Evolutionary conservation across 2,797 vertebrate genomes (phyloP), one percentile per base, ranked within the genome.

Genomic region (Labroides dimidiatus): DNA sequence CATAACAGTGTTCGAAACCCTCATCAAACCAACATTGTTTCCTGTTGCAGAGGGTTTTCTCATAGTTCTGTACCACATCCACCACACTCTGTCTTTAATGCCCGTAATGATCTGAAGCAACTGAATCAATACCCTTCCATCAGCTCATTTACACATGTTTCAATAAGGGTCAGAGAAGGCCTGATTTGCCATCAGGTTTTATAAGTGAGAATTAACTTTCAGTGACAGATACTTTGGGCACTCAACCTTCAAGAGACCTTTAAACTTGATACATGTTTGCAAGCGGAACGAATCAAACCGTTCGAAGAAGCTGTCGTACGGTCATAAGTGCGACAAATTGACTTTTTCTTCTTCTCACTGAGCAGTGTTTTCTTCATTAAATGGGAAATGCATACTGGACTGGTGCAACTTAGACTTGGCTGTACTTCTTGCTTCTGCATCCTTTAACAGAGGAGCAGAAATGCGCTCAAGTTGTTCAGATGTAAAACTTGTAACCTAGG

Each of bases 201-300:
- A 75, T 76, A 54, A 66, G 64, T 71, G 59, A 69, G 72, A 82
- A 69, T 49, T 50, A 71, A 58, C 61, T 69, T 73, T 58, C 44
- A 23, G 13, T 79, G 73, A 79, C 65, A 45, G 59, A 51, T 63
- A 57, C 73, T 63, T 23, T 70, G 68, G 64, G 77, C 72, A 75
- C 59, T 81, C 67, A 77, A 72, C 75, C 73, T 57, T 73, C 49
- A 55, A 74, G 56, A 73, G 60, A 79, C 67, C 64, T 75, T 73
- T 70, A 75, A 62, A 75, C 66, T 72, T 27, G 2, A 59, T 60
- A 67, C 63, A 73, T 76, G 63, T 69, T 69, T 39, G 23, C 78
- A 11, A 13, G 76, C 58, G 64, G 53, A 63, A 64, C 62, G 50
- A 79, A 81, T 80, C 68, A 75, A 76, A 76, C 7, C n/a, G 60